phyloP scores from a whole-genome alignment of 2,113 vertebrate genomes.

The Myotis brandtii region DNA sequence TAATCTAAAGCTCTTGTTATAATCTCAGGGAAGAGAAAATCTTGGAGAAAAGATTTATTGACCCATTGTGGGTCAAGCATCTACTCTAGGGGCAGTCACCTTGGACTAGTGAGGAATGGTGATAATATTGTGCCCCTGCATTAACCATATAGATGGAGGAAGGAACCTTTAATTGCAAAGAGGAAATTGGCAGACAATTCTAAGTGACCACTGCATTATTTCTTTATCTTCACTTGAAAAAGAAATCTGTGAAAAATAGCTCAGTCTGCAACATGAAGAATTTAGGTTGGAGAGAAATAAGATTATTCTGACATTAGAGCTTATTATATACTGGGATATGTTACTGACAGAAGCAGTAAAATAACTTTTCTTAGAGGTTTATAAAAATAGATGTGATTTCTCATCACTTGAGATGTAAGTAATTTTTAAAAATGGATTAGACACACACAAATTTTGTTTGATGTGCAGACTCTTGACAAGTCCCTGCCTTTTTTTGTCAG shows the following conservation, averaged over 20 bases:
- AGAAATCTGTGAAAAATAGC: constrained; percentile 27
- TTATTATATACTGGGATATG: constrained; percentile 57
- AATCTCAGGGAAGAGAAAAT: neutral
- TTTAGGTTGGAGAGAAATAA: constrained; percentile 58
- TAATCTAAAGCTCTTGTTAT: neutral
- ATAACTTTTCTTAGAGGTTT: constrained; percentile 70
- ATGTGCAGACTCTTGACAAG: constrained; percentile 52
- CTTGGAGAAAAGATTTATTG: constrained; percentile 15
- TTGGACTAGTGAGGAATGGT: neutral
- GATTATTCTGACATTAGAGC: constrained; percentile 69
- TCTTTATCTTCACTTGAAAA: constrained; percentile 49
- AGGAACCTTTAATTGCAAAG: neutral
- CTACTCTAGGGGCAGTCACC: neutral
- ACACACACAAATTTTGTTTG: constrained; percentile 66
- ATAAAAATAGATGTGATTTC: constrained; percentile 79
- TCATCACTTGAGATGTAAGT: constrained; percentile 77
- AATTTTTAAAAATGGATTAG: constrained; percentile 72
- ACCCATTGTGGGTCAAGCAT: neutral
- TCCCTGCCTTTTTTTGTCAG: neutral
- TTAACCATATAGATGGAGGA: neutral
- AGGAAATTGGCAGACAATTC: neutral
- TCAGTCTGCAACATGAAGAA: constrained; percentile 48
- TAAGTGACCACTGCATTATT: neutral
- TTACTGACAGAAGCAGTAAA: constrained; percentile 60
- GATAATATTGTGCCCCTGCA: neutral